Percentiles rank a stretch among this genome's conserved stretches.
Conservation (phyloP, 2,113 vertebrate species). For the Ameiurus melas region DNA sequence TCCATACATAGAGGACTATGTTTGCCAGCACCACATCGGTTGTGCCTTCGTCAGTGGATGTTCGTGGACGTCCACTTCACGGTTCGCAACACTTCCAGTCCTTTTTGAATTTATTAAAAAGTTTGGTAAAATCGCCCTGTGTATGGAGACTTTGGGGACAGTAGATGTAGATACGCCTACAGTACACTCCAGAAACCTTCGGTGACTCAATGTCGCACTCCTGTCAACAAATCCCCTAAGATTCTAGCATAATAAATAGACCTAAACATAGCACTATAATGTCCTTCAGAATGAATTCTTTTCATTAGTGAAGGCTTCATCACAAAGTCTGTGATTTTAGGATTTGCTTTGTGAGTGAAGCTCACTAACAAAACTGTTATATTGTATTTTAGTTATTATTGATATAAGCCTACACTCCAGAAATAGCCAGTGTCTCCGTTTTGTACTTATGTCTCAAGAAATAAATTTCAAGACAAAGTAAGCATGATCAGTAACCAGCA, state of each 20-base stretch:
- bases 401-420: background rate
- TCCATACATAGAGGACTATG: too few relatives aligned
- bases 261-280: background rate
- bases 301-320: background rate
- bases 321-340: background rate
- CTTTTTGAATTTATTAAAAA: too few relatives aligned
- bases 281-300: background rate
- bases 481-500: background rate
- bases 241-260: background rate
- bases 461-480: background rate
- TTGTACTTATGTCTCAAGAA: background rate
- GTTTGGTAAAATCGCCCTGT: too few relatives aligned
- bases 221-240: background rate
- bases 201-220: background rate
- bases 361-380: background rate
- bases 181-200: background rate
- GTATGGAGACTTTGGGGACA: too few relatives aligned
- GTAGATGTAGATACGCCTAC: background rate
- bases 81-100: too few relatives aligned
- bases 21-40: too few relatives aligned
- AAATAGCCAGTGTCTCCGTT: background rate
- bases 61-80: too few relatives aligned
- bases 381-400: background rate
- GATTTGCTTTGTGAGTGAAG: background rate
- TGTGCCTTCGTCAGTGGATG: too few relatives aligned